phyloP scores from a whole-genome alignment of 2,888 invertebrate genomes.

The Seira musarum region DNA sequence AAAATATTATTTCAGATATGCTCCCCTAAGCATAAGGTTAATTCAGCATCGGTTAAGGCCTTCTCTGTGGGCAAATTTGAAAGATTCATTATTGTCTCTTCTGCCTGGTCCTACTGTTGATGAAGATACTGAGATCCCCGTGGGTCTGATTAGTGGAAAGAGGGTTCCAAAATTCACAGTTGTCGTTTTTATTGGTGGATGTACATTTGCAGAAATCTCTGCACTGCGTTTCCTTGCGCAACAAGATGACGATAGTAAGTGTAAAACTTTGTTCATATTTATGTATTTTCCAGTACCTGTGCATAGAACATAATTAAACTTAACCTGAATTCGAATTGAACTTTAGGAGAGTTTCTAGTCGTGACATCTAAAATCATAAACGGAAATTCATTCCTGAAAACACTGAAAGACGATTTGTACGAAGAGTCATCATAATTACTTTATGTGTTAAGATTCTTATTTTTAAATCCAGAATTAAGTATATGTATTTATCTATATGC shows the following conservation, averaged over 20 bases:
- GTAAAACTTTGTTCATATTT: slow-evolving; percentile 65
- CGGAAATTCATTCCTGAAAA: slow-evolving; percentile 87
- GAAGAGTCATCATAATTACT: slow-evolving; percentile 22
- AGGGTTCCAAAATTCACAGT: slow-evolving; percentile 81
- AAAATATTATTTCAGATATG: slow-evolving; percentile 76
- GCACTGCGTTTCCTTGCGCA: slow-evolving; percentile 77
- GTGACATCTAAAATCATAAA: slow-evolving; percentile 94
- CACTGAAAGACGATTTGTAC: slow-evolving; percentile 77
- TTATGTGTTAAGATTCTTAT: too few species aligned
- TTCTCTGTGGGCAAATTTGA: slow-evolving; percentile 79
- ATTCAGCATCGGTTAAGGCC: slow-evolving; percentile 80
- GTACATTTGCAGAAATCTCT: slow-evolving; percentile 93
- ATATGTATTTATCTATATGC: too few species aligned
- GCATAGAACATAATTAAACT: too few species aligned
- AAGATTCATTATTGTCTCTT: slow-evolving; percentile 83
- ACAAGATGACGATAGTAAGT: slow-evolving; percentile 73
- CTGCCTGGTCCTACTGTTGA: slow-evolving; percentile 84
- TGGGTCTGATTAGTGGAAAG: slow-evolving; percentile 57
- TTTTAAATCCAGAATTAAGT: too few species aligned
- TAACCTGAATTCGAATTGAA: background rate
- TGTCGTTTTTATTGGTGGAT: slow-evolving; percentile 97
- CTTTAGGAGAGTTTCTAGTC: slow-evolving; percentile 85
- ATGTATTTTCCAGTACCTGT: too few species aligned
- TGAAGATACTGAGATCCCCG: slow-evolving; percentile 63
- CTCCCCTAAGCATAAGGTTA: slow-evolving; percentile 91